Evolutionary conservation across 2,113 vertebrate genomes (phyloP).

Genomic region (Chaetorhynchus papuensis): DNA sequence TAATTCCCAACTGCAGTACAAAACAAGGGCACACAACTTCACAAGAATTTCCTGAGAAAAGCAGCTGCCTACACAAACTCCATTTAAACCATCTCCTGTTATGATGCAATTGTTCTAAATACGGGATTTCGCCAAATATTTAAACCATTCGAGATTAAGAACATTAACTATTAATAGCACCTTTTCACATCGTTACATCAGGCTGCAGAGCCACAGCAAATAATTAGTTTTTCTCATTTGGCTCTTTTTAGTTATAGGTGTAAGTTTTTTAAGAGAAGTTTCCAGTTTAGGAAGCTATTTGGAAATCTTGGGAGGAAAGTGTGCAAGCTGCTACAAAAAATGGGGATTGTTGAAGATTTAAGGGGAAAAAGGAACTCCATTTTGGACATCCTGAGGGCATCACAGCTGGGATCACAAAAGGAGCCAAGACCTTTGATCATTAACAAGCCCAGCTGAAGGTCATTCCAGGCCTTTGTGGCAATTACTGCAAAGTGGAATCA

Average conservation of each 20-base stretch:
- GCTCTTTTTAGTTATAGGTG: background rate
- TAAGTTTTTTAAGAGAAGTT: background rate
- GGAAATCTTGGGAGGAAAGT: background rate
- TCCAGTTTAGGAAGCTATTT: background rate
- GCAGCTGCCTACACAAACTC: background rate
- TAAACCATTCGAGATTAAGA: background rate
- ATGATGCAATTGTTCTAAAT: constrained; percentile 18
- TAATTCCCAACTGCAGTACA: background rate
- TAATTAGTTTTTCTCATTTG: background rate
- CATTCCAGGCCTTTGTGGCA: background rate
- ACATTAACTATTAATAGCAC: background rate
- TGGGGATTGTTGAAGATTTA: background rate
- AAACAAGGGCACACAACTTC: background rate
- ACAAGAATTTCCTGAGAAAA: constrained; percentile 28
- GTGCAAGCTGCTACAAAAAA: background rate
- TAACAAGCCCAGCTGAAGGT: background rate
- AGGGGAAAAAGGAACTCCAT: background rate
- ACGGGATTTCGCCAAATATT: background rate
- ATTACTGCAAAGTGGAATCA: background rate
- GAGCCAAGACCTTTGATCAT: background rate
- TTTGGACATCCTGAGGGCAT: background rate
- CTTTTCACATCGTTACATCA: background rate
- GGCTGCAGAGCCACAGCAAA: background rate
- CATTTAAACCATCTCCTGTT: constrained; percentile 6
- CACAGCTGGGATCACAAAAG: background rate